A percentile compares a stretch with the other conserved stretches of the same genome.
phyloP scores from a whole-genome alignment of 2,113 vertebrate genomes.

The Dromaius novaehollandiae region DNA sequence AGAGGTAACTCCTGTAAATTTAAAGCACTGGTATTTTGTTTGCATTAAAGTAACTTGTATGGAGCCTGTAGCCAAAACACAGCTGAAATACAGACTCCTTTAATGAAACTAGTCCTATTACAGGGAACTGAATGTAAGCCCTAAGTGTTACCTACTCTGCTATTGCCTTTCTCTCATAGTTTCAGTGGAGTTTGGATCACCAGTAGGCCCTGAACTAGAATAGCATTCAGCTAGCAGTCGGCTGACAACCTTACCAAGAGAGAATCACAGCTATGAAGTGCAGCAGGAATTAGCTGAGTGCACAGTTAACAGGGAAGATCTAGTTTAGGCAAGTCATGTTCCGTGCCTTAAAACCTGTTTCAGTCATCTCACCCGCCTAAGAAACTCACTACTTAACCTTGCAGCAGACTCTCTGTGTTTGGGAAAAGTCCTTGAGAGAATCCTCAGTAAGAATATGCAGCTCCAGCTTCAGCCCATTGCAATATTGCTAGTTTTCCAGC shows the following conservation, averaged over 20 bases:
- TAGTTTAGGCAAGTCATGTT: not conserved
- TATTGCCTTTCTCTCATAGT: not conserved
- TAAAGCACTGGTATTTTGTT: not conserved
- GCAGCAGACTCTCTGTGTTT: not conserved
- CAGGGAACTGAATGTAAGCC: not conserved
- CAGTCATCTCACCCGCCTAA: not conserved
- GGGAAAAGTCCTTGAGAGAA: not conserved
- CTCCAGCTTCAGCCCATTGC: not conserved
- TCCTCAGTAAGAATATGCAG: not conserved
- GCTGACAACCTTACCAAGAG: not conserved
- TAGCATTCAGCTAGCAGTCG: not conserved
- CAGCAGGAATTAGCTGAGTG: not conserved
- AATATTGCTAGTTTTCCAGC: not conserved
- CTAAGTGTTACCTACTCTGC: not conserved
- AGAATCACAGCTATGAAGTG: not conserved
- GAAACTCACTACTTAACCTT: not conserved
- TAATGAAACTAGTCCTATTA: not conserved
- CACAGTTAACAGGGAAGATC: not conserved
- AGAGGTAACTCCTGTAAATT: not conserved
- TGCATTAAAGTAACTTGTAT: not conserved
- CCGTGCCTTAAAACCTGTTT: not conserved
- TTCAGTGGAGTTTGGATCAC: not conserved
- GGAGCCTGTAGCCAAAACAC: not conserved
- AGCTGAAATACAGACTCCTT: not conserved
- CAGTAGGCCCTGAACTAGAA: too few relatives aligned